Evolutionary conservation across 2,888 invertebrate genomes (phyloP).

Genomic region (Parnassius orleans): DNA sequence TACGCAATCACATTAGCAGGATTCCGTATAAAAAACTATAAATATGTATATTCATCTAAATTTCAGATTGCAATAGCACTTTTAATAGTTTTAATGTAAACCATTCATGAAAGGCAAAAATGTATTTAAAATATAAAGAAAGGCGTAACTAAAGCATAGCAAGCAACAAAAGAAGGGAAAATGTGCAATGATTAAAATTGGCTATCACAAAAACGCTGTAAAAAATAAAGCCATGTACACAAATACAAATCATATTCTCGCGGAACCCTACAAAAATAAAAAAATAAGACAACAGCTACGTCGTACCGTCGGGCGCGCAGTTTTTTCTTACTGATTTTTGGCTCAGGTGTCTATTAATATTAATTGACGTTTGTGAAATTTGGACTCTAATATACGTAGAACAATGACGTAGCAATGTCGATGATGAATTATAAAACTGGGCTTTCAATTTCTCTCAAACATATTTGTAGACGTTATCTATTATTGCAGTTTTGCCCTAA

Average conservation of each 20-base stretch:
- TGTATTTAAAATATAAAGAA: conserved; percentile 19
- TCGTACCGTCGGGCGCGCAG: conserved; percentile 32
- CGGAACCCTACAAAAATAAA: conserved; percentile 38
- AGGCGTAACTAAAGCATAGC: conserved; percentile 22
- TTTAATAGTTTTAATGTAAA: background rate
- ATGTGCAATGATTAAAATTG: conserved; percentile 25
- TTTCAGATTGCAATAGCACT: background rate
- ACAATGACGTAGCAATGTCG: conserved; percentile 42
- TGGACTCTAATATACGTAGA: conserved; percentile 41
- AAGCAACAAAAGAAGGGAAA: conserved; percentile 24
- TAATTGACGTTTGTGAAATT: conserved; percentile 44
- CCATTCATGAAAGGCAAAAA: conserved; percentile 10
- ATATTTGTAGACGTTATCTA: conserved; percentile 25
- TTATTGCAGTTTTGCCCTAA: conserved; percentile 7
- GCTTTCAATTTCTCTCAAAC: conserved; percentile 36
- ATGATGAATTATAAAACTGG: conserved; percentile 32
- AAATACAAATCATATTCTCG: conserved; percentile 28
- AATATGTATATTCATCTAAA: background rate
- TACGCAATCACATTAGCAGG: conserved; percentile 13
- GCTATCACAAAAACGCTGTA: conserved; percentile 23
- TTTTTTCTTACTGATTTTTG: conserved; percentile 39
- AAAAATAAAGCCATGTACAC: conserved; percentile 20
- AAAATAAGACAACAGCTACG: conserved; percentile 35
- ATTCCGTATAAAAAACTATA: conserved; percentile 10
- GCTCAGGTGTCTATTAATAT: conserved; percentile 46